These are phyloP conservation scores for Ennomos erosarius DNA, from an alignment of 2,888 invertebrate genomes.

Conservation along the genomic window DNA sequence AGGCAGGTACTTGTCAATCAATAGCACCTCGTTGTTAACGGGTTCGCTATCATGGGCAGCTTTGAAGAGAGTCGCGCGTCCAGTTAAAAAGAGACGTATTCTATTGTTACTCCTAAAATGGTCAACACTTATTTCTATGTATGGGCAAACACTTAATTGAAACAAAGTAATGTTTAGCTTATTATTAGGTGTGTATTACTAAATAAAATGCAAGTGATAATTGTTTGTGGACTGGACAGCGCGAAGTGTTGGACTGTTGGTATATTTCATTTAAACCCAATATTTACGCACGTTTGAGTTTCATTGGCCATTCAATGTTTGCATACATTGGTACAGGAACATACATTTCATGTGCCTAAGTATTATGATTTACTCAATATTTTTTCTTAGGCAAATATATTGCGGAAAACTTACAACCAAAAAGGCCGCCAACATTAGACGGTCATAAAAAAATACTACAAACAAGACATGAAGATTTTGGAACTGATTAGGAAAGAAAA, in stretches of 20 bases:
- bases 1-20: conserved; percentile 53
- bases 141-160: no score
- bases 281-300: conserved; percentile 6
- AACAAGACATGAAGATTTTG: conserved; percentile 35
- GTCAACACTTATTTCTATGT: conserved; percentile 2
- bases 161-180: no score
- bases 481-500: background rate
- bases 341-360: background rate
- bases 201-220: background rate
- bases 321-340: background rate
- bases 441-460: conserved; percentile 44
- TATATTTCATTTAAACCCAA: conserved; percentile 1
- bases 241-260: no score
- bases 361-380: background rate
- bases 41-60: conserved; percentile 48
- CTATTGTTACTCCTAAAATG: conserved; percentile 3
- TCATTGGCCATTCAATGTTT: conserved; percentile 6
- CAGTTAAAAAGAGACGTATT: conserved; percentile 4
- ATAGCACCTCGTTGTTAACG: conserved; percentile 49
- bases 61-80: conserved; percentile 5
- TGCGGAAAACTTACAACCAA: conserved; percentile 1
- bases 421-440: conserved; percentile 20
- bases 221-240: background rate
- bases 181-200: no score
- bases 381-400: background rate